phyloP scores from a whole-genome alignment of 2,797 vertebrate genomes.

The Eulemur rubriventer region DNA sequence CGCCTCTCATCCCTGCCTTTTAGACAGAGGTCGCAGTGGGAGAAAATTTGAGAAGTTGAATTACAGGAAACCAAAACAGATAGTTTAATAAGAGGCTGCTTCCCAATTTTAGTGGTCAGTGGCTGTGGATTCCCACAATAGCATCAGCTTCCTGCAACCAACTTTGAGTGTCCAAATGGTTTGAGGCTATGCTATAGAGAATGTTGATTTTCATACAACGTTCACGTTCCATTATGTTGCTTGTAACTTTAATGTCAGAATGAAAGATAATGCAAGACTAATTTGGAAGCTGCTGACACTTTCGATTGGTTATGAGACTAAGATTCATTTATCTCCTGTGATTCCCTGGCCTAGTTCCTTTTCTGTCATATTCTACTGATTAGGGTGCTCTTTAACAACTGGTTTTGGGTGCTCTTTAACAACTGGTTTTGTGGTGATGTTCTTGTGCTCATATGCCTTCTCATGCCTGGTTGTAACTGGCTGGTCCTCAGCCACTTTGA shows the following conservation, averaged over 20 bases:
- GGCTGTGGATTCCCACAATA: background rate
- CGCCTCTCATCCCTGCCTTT: background rate
- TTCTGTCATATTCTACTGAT: background rate
- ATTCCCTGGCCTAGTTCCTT: background rate
- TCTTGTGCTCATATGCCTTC: background rate
- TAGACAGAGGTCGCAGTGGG: slow-evolving; percentile 3
- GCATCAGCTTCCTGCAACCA: background rate
- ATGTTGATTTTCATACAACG: background rate
- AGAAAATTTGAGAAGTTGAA: background rate
- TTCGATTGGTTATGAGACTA: background rate
- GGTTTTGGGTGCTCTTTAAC: background rate
- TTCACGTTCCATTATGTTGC: background rate
- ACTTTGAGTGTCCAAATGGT: background rate
- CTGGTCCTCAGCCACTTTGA: background rate
- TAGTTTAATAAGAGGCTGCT: background rate
- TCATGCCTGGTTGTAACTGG: background rate
- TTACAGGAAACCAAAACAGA: slow-evolving; percentile 24
- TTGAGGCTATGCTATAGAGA: background rate
- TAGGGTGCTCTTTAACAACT: background rate
- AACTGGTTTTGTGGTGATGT: background rate
- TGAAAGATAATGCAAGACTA: background rate
- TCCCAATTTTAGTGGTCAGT: background rate
- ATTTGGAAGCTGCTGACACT: background rate
- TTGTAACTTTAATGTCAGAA: background rate
- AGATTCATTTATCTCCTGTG: background rate